Conservation (phyloP, 1,140 invertebrate genomes). For the Ctenoplectra terminalis region DNA sequence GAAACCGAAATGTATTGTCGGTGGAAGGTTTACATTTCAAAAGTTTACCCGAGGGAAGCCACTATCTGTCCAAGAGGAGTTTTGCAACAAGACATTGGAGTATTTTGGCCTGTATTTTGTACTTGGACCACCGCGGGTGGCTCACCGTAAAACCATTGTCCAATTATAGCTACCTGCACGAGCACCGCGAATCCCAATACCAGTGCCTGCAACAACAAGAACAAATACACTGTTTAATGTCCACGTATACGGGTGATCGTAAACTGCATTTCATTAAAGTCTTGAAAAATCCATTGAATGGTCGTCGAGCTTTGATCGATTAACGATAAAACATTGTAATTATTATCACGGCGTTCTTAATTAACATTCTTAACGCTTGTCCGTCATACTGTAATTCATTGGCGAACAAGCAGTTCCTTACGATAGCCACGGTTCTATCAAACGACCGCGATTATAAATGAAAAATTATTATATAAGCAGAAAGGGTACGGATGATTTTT, state of each 20-base stretch:
- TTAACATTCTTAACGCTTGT: conserved; percentile 17
- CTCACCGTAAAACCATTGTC: conserved; percentile 91
- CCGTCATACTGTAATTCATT: conserved; percentile 1
- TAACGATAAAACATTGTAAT: neutral
- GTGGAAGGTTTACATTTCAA: conserved; percentile 40
- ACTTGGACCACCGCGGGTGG: conserved; percentile 86
- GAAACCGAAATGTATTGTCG: neutral
- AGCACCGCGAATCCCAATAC: conserved; percentile 94
- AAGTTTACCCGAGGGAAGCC: conserved; percentile 79
- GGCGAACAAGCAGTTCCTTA: neutral
- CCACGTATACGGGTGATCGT: too few relatives aligned
- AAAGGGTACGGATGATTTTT: neutral
- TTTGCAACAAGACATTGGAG: conserved; percentile 72
- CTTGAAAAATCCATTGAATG: neutral
- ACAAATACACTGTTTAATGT: conserved; percentile 1
- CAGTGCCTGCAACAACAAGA: conserved; percentile 85
- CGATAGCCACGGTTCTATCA: neutral
- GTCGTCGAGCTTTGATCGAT: neutral
- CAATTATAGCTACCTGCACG: conserved; percentile 94
- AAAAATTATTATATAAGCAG: neutral
- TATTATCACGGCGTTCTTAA: neutral
- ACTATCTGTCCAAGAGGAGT: conserved; percentile 79
- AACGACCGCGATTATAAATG: neutral
- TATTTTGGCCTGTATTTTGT: conserved; percentile 70
- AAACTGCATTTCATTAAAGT: neutral